Evolutionary conservation across 2,797 vertebrate genomes (phyloP), one percentile per base, ranked within the genome.

Genomic region (Loriculus beryllinus): DNA sequence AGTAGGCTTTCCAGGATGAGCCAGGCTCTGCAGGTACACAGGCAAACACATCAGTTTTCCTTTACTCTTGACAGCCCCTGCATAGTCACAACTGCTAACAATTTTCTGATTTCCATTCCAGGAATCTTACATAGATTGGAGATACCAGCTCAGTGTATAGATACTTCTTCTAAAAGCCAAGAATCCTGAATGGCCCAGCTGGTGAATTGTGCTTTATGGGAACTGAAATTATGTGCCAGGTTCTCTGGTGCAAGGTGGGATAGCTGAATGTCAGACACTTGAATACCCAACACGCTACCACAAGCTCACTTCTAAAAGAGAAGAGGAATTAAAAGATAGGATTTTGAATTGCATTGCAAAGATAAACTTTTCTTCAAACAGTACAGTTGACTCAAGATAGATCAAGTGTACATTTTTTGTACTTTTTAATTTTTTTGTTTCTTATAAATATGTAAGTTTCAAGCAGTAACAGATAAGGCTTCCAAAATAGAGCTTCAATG

Each of bases 81-180:
- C 71, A 37, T 8, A 93, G 76, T 86, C 84, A 93, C 84, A 91
- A 68, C 68, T 87, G 94, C 88, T 62, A 62, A 39, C 1, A 39
- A 91, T 71, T 92, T 90, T 92, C 86, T 93, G 76, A 88, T 89
- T 96, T 82, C 78, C 65, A 67, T 37, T 91, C 86, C 92, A 94
- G 69, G 94, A 96, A 92, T 94, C 76, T 94, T 93, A 96, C 95
- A 54, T 29, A 95, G 84, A 78, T 78, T 90, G 35, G 47, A 90
- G 71, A 52, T 91, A 96, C 72, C 72, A 68, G 69, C 69, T 76
- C 62, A 75, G 79, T 51, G 52, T 78, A 81, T 59, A 95, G 91
- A 91, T 81, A 87, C 43, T 89, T 90, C 63, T 85, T 83, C 40
- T 86, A 63, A 83, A 94, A 95, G 67, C 69, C 84, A 92, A 92